A percentile compares a stretch with the other conserved stretches of the same genome.
Evolutionary conservation across 2,113 vertebrate genomes (phyloP).

Genomic region (Megalops atlanticus): DNA sequence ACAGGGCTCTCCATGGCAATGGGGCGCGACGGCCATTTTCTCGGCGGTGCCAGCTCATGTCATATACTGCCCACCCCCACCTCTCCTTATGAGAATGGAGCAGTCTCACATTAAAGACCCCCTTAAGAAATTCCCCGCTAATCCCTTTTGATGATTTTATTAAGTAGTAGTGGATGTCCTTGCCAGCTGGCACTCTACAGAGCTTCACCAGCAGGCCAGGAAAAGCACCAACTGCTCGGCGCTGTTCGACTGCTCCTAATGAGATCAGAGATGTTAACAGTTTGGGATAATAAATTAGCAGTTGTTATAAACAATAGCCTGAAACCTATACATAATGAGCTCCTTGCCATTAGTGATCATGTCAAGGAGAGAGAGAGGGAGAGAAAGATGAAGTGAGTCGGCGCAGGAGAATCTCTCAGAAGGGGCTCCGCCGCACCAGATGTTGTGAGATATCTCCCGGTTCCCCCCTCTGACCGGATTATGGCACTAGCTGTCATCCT

Average conservation of each 20-base stretch:
- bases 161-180: conserved; percentile 68
- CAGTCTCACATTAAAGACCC: conserved; percentile 59
- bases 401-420: conserved; percentile 33
- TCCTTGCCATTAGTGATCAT: conserved; percentile 69
- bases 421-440: conserved; percentile 64
- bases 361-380: conserved; percentile 61
- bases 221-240: conserved; percentile 62
- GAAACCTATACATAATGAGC: conserved; percentile 73
- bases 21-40: conserved; percentile 12
- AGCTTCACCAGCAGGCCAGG: conserved; percentile 60
- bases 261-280: conserved; percentile 66
- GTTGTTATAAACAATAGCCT: conserved; percentile 69
- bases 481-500: conserved; percentile 20
- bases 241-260: conserved; percentile 55
- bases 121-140: conserved; percentile 70
- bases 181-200: conserved; percentile 70
- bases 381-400: conserved; percentile 42
- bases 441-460: conserved; percentile 57
- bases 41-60: conserved; percentile 24
- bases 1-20: background rate
- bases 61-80: background rate
- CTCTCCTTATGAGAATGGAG: conserved; percentile 49
- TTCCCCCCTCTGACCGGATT: conserved; percentile 19
- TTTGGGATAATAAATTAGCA: conserved; percentile 74
- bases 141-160: conserved; percentile 83